Evolutionary conservation across 2,113 vertebrate genomes (phyloP), one percentile per base, ranked within the genome.

Genomic region (Hystrix cristata): DNA sequence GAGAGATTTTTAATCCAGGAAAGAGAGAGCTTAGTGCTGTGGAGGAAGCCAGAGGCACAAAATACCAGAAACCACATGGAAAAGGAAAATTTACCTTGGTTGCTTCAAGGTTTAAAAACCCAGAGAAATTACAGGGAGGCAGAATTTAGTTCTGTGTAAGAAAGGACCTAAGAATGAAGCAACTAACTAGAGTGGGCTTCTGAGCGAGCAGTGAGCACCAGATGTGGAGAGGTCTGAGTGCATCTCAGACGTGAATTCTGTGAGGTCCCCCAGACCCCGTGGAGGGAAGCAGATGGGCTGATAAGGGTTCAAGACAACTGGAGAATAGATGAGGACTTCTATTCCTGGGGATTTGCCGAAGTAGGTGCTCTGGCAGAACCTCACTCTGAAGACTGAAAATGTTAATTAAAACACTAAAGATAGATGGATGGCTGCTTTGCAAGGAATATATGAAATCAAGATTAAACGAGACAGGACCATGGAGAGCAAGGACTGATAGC

Each of bases 331-430:
- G 21, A 93, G 43, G 78, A 57, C 8, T 72, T 83, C 38, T 21
- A 46, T 46, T 84, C 69, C 46, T 51, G 46, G 18, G 3, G 0
- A 7, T 71, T 18, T 82, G 27, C 55, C 60, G 69, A 91, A 79
- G 86, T 79, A 80, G 34, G 46, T 46, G 65, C 51, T 86, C 65
- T 83, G 83, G 65, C 25, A 14, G 53, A 71, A 51, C 3, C 55
- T 90, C 76, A 93, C 12, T 23, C 0, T 80, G 31, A 87, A 87
- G 94, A 76, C 48, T 48, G 55, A 94, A 87, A 78, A 87, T 59
- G 13, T 19, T 92, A 43, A 55, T 8, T n/a, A 65, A 86, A 71
- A 71, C 62, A 85, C 89, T 64, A 60, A 89, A 81, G 51, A 81
- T 0, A 57, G 34, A 74, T 55, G 38, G 43, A n/a, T 25, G 27